Evolutionary conservation across 2,888 invertebrate genomes (phyloP).

Genomic region (Amorpha juglandis): DNA sequence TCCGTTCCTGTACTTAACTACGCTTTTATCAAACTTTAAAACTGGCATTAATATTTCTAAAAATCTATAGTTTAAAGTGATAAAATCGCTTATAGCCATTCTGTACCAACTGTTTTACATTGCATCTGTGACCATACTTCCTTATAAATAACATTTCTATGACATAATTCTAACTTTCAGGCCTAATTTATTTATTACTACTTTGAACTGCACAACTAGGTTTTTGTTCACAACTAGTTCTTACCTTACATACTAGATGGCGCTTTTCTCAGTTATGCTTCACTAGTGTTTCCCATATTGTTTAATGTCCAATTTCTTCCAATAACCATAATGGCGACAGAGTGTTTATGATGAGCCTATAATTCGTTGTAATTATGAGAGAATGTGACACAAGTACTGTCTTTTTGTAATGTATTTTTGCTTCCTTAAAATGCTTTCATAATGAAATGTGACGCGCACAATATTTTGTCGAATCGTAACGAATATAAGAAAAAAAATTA

Average conservation of each 20-base stretch:
- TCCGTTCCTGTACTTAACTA: slow-evolving; percentile 30
- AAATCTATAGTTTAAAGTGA: background rate
- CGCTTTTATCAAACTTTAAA: slow-evolving; percentile 25
- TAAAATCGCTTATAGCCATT: background rate
- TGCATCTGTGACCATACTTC: slow-evolving; percentile 41
- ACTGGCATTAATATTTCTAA: background rate
- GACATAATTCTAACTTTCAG: slow-evolving; percentile 13
- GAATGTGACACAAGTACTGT: slow-evolving; percentile 26
- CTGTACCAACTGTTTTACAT: slow-evolving; percentile 20
- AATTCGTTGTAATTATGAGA: background rate
- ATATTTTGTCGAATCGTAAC: slow-evolving; percentile 4
- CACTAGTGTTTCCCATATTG: slow-evolving; percentile 6
- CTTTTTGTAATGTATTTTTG: background rate
- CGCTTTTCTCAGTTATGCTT: background rate
- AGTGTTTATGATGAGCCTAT: background rate
- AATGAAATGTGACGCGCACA: background rate
- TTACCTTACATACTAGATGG: slow-evolving; percentile 19
- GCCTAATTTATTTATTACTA: too few species aligned
- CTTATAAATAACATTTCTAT: slow-evolving; percentile 17
- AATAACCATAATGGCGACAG: background rate
- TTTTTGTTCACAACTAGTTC: background rate
- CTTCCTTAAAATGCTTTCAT: too few species aligned
- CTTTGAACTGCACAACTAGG: background rate
- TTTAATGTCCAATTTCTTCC: background rate
- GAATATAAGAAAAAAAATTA: background rate